A percentile compares a stretch with the other conserved stretches of the same genome.
phyloP scores from a whole-genome alignment of 2,888 invertebrate genomes.

The Limenitis camilla region DNA sequence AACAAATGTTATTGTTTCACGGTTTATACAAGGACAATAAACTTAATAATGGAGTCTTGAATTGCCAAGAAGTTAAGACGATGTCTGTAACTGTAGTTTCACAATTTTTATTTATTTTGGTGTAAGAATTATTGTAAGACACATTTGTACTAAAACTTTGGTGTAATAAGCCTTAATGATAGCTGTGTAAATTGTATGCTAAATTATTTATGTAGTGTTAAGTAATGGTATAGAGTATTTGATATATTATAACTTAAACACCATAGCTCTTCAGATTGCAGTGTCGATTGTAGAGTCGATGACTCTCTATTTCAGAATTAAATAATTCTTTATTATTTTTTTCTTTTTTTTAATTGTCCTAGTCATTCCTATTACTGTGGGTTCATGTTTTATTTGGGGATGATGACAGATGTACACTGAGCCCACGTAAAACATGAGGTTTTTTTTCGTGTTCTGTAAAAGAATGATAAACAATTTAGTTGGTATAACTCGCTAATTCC shows the following conservation, averaged over 20 bases:
- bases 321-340: constrained; percentile 45
- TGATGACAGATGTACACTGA: too few relatives aligned
- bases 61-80: constrained; percentile 10
- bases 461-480: too few relatives aligned
- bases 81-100: constrained; percentile 17
- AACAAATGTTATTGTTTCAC: too few relatives aligned
- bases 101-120: constrained; percentile 26
- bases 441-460: too few relatives aligned
- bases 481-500: too few relatives aligned
- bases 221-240: constrained; percentile 42
- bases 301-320: constrained; percentile 57
- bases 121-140: constrained; percentile 12
- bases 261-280: constrained; percentile 30
- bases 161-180: constrained; percentile 10
- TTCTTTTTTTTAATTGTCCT: constrained; percentile 18
- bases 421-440: too few relatives aligned
- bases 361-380: background rate
- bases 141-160: constrained; percentile 2
- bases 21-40: too few relatives aligned
- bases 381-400: too few relatives aligned
- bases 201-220: constrained; percentile 65
- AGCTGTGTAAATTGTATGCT: constrained; percentile 58
- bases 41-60: constrained; percentile 22
- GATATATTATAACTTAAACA: constrained; percentile 43
- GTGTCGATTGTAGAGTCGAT: constrained; percentile 26